These are phyloP conservation scores for Cosmia pyralina DNA, from an alignment of 2,888 invertebrate species.

Conservation along the genomic window DNA sequence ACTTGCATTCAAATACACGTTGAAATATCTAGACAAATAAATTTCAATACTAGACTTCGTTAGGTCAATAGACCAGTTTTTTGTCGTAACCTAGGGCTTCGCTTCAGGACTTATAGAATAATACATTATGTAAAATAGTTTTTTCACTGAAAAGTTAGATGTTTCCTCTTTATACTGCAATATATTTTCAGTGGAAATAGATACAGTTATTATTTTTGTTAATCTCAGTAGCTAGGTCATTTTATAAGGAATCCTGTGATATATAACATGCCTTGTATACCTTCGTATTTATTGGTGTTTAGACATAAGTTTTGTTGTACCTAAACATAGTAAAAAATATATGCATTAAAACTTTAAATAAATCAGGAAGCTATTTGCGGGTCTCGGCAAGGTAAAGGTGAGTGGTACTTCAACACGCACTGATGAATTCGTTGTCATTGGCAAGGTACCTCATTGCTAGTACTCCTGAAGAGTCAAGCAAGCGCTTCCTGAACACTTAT, in stretches of 20 bases:
- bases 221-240: background rate
- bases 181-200: background rate
- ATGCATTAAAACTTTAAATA: background rate
- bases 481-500: background rate
- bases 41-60: too few relatives aligned
- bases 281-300: background rate
- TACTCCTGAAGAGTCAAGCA: background rate
- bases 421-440: background rate
- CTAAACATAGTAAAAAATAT: background rate
- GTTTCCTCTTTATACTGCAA: background rate
- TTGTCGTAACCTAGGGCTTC: background rate
- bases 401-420: background rate
- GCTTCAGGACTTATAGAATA: background rate
- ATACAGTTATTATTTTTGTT: background rate
- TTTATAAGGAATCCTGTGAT: background rate
- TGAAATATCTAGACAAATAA: too few relatives aligned
- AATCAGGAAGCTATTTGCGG: background rate
- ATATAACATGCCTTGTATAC: background rate
- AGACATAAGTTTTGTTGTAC: background rate
- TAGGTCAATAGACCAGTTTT: too few relatives aligned
- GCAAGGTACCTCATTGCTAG: background rate
- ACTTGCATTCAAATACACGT: too few relatives aligned
- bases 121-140: background rate
- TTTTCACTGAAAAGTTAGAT: background rate
- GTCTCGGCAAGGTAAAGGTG: background rate